These are phyloP conservation scores for Unio pictorum DNA, from an alignment of 2,888 invertebrate species.

Conservation along the genomic window DNA sequence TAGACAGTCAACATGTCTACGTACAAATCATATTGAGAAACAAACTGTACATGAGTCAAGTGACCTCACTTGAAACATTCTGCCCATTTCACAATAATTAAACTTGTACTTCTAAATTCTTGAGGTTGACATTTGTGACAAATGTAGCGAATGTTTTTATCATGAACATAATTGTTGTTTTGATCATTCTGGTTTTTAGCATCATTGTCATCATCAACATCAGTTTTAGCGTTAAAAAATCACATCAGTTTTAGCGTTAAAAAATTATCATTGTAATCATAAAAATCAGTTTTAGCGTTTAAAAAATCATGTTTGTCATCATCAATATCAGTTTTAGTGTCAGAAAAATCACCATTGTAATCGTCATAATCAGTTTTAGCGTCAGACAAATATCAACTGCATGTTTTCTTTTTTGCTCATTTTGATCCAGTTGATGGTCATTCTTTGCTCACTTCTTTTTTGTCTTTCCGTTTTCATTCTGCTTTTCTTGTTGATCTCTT, in stretches of 20 bases:
- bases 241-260: neutral
- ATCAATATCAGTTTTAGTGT: neutral
- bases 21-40: neutral
- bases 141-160: neutral
- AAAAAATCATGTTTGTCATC: neutral
- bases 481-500: too few species aligned
- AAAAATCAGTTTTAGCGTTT: neutral
- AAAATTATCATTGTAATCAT: neutral
- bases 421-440: too few species aligned
- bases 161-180: conserved; percentile 1
- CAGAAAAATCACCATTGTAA: neutral
- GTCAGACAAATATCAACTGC: neutral
- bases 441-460: too few species aligned
- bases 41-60: neutral
- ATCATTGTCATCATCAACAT: conserved; percentile 2
- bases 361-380: conserved; percentile 1
- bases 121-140: conserved; percentile 13
- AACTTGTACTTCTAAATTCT: conserved; percentile 18
- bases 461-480: too few species aligned
- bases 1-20: too few species aligned
- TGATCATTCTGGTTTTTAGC: neutral
- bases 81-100: conserved; percentile 17
- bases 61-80: conserved; percentile 2
- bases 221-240: neutral
- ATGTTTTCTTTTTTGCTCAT: too few species aligned